Percentiles rank a stretch among this genome's conserved stretches.
Conservation (phyloP, 2,888 invertebrate species). For the Lucinisca nassula region DNA sequence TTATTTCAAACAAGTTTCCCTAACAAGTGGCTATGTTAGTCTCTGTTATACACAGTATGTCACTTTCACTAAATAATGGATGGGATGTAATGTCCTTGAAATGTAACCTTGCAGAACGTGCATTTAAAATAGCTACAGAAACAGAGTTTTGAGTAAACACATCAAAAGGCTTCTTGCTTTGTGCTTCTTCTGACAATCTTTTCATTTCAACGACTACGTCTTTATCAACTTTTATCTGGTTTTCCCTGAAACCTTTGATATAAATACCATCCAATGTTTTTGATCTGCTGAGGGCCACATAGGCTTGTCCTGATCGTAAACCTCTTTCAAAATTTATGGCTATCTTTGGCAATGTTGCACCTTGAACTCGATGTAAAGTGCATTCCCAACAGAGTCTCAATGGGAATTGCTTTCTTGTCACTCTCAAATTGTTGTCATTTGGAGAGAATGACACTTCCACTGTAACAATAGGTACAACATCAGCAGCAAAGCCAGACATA, state of each 20-base stretch:
- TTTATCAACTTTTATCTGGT: not conserved
- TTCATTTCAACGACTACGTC: not conserved
- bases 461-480: not conserved
- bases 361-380: conserved; percentile 28
- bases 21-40: too few species aligned
- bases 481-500: conserved; percentile 15
- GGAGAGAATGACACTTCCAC: conserved; percentile 23
- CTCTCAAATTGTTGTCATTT: not conserved
- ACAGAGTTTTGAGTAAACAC: not conserved
- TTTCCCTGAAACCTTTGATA: conserved; percentile 1
- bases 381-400: conserved; percentile 22
- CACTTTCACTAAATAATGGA: not conserved
- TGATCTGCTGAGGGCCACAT: conserved; percentile 7
- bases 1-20: too few species aligned
- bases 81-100: conserved; percentile 13
- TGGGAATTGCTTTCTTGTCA: conserved; percentile 28
- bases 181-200: not conserved
- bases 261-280: not conserved
- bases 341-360: conserved; percentile 11
- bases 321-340: conserved; percentile 19
- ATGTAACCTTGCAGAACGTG: conserved; percentile 22
- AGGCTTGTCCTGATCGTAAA: conserved; percentile 24
- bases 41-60: conserved; percentile 25
- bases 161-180: not conserved
- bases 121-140: conserved; percentile 23